Evolutionary conservation across 2,797 vertebrate genomes (phyloP).

Genomic region (Malacoraja senta): DNA sequence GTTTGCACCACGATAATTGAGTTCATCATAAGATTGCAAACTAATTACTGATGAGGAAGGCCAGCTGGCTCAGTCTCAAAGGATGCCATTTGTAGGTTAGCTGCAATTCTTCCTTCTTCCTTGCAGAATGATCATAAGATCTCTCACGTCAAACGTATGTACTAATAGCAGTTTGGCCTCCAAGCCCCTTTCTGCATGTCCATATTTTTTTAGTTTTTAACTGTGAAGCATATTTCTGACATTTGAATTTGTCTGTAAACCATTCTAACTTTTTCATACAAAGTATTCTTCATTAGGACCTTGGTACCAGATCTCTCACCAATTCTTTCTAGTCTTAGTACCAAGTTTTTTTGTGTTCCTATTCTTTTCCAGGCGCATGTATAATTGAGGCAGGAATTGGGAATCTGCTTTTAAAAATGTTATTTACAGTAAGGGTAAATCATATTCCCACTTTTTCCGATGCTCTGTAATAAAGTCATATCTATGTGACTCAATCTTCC

Average conservation of each 20-base stretch:
- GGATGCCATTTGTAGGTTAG: background rate
- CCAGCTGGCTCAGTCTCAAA: background rate
- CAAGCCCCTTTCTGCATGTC: background rate
- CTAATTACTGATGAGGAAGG: background rate
- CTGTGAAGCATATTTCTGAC: background rate
- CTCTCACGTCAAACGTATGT: background rate
- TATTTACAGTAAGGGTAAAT: background rate
- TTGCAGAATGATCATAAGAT: background rate
- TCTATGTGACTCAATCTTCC: background rate
- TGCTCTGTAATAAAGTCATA: background rate
- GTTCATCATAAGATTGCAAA: background rate
- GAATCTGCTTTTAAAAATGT: background rate
- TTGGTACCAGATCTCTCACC: background rate
- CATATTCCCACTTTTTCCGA: background rate
- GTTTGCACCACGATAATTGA: background rate
- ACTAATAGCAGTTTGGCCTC: background rate
- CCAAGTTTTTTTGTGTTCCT: background rate
- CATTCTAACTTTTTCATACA: background rate
- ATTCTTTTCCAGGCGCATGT: background rate
- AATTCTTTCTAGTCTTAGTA: background rate
- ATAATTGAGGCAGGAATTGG: background rate
- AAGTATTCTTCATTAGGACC: background rate
- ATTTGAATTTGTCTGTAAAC: background rate
- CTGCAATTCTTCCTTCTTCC: background rate
- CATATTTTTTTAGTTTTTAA: background rate